Evolutionary conservation across 1,140 invertebrate genomes (phyloP).

Genomic region (Macrocentrus cingulum): DNA sequence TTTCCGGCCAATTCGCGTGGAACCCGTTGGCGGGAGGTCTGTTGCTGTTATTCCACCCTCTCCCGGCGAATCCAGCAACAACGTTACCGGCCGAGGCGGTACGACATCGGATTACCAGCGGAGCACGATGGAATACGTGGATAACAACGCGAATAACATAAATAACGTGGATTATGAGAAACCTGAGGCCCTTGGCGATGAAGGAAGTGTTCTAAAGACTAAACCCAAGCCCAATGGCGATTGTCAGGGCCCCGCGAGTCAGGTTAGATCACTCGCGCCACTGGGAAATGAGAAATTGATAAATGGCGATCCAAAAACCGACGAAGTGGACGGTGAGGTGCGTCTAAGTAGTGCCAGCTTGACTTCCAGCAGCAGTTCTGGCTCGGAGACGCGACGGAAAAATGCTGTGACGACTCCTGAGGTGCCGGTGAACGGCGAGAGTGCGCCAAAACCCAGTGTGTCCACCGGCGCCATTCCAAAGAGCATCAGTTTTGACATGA

Average conservation of each 20-base stretch:
- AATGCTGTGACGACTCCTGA: conserved; percentile 32
- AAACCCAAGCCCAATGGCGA: conserved; percentile 41
- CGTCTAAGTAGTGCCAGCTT: conserved; percentile 57
- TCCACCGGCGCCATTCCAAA: conserved; percentile 86
- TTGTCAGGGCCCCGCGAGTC: conserved; percentile 32
- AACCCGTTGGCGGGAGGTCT: conserved; percentile 36
- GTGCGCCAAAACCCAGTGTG: conserved; percentile 58
- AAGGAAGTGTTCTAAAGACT: conserved; percentile 45
- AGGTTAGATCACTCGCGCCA: conserved; percentile 35
- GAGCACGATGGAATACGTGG: conserved; percentile 56
- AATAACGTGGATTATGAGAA: conserved; percentile 38
- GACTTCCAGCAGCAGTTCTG: conserved; percentile 59
- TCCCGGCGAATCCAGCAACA: conserved; percentile 41
- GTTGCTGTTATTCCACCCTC: conserved; percentile 37
- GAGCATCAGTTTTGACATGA: conserved; percentile 90
- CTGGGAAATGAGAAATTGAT: conserved; percentile 40
- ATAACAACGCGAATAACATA: conserved; percentile 58
- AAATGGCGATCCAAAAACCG: conserved; percentile 46
- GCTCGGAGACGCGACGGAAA: conserved; percentile 46
- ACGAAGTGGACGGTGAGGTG: conserved; percentile 42
- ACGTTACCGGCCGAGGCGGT: conserved; percentile 48
- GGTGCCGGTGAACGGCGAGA: conserved; percentile 21
- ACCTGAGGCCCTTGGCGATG: conserved; percentile 38
- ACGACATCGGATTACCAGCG: conserved; percentile 49
- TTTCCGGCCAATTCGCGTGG: conserved; percentile 54